phyloP scores from a whole-genome alignment of 2,113 vertebrate species.

The Oryzias celebensis region DNA sequence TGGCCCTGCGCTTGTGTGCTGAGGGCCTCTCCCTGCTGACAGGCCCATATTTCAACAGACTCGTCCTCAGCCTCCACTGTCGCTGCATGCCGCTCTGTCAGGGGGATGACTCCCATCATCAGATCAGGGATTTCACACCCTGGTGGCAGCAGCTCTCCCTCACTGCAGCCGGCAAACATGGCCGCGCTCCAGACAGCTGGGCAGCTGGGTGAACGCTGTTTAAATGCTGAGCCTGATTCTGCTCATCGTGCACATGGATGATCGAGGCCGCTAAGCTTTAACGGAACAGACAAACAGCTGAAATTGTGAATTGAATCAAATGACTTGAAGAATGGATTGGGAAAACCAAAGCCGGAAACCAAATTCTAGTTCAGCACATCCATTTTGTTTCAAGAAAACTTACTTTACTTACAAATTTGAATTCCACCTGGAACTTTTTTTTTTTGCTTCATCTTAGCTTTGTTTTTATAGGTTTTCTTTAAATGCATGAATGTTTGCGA shows the following conservation, averaged over 20 bases:
- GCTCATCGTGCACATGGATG: slow-evolving; percentile 31
- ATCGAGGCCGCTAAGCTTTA: slow-evolving; percentile 31
- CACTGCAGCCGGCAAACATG: slow-evolving; percentile 41
- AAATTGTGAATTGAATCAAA: no score
- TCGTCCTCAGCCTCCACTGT: slow-evolving; percentile 51
- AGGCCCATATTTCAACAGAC: slow-evolving; percentile 59
- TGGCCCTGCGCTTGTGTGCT: slow-evolving; percentile 33
- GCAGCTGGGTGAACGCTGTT: slow-evolving; percentile 59
- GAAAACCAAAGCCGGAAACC: no score
- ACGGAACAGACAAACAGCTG: slow-evolving; percentile 2
- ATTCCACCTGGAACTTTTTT: no score
- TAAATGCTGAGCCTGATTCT: slow-evolving; percentile 38
- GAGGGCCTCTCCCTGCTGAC: slow-evolving; percentile 46
- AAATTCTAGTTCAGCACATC: no score
- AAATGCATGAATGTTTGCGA: no score
- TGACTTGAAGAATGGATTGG: no score
- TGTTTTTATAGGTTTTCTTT: no score
- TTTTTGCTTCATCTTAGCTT: no score
- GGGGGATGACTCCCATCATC: slow-evolving; percentile 54
- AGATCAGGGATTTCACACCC: slow-evolving; percentile 61
- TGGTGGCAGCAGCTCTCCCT: slow-evolving; percentile 43
- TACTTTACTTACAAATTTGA: no score
- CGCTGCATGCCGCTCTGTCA: slow-evolving; percentile 50
- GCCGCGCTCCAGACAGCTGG: slow-evolving; percentile 19
- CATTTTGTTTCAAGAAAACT: no score